These are phyloP conservation scores for Notarius quadriscutis DNA, from an alignment of 2,113 vertebrate genomes.

Conservation along the genomic window DNA sequence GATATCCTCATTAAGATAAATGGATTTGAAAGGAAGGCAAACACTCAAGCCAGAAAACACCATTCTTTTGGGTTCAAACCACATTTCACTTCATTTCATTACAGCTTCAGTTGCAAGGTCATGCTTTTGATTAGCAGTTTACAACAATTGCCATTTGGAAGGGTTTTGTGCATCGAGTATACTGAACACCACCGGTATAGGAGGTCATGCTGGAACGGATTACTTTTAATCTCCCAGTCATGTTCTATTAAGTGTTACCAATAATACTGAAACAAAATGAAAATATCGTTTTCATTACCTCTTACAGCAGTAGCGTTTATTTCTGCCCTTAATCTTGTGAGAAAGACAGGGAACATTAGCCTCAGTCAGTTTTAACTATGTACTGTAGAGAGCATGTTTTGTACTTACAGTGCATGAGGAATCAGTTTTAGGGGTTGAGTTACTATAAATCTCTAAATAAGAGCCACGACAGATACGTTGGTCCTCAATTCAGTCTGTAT, in stretches of 20 bases:
- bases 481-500: neutral
- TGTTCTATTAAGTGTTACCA: constrained; percentile 2
- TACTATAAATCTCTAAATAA: constrained; percentile 13
- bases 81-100: constrained; percentile 8
- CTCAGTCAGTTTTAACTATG: neutral
- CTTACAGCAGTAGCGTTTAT: neutral
- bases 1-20: constrained; percentile 6
- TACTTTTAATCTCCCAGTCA: neutral
- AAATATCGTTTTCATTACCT: constrained; percentile 1
- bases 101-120: neutral
- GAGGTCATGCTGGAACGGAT: neutral
- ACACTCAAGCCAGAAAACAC: constrained; percentile 1
- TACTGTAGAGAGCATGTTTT: constrained; percentile 15
- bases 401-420: constrained; percentile 16
- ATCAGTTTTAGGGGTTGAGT: neutral
- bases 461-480: neutral
- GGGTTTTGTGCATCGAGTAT: neutral
- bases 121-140: constrained; percentile 9
- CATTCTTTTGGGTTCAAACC: neutral
- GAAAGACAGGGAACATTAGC: neutral
- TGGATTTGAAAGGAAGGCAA: constrained; percentile 6
- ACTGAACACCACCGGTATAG: neutral
- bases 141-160: neutral
- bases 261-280: neutral
- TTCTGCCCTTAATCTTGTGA: neutral